phyloP scores from a whole-genome alignment of 2,888 invertebrate species.

The Gisinianus flammeolus region DNA sequence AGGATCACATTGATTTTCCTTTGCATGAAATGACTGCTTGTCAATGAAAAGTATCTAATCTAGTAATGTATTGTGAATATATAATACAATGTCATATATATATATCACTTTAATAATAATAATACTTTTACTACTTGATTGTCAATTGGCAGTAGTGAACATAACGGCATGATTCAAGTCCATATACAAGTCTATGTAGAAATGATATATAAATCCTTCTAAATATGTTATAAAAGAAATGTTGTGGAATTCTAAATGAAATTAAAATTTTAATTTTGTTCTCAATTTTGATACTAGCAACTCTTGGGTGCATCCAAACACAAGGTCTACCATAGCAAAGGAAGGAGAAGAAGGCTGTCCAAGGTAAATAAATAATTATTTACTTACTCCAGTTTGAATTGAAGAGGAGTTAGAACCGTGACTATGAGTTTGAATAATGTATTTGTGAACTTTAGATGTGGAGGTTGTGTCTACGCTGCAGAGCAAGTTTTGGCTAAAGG shows the following conservation, averaged over 20 bases:
- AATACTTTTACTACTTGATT: too few species aligned
- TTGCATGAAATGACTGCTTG: background rate
- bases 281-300: slow-evolving; percentile 19
- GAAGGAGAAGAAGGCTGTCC: slow-evolving; percentile 87
- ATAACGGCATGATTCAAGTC: background rate
- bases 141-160: background rate
- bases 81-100: background rate
- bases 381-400: background rate
- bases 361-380: slow-evolving; percentile 64
- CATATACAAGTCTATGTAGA: background rate
- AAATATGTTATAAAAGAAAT: background rate
- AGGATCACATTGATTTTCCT: background rate
- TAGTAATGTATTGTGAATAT: background rate
- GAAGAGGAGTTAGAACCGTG: background rate
- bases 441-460: background rate
- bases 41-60: background rate
- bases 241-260: background rate
- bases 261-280: background rate
- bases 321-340: slow-evolving; percentile 62
- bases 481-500: slow-evolving; percentile 91
- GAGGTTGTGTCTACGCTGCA: slow-evolving; percentile 84
- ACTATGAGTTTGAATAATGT: background rate
- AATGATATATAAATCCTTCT: background rate
- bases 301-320: slow-evolving; percentile 42
- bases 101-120: too few species aligned